phyloP scores from a whole-genome alignment of 2,888 invertebrate genomes.

The Drosophila differens region DNA sequence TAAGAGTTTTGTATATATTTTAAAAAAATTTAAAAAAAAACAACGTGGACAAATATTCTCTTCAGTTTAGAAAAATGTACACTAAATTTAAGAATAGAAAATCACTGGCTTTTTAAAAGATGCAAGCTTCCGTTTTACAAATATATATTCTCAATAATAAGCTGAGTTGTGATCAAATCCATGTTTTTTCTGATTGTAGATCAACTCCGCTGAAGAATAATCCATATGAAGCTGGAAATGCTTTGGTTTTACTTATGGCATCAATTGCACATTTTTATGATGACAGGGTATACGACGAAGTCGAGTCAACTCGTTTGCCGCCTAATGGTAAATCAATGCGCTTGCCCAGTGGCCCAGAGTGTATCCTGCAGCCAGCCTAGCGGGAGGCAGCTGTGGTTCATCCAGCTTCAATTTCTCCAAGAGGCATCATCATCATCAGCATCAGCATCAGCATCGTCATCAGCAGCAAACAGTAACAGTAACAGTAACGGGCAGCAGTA shows the following conservation, averaged over 20 bases:
- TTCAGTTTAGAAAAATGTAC: background rate
- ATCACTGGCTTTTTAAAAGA: background rate
- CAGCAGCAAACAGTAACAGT: slow-evolving; percentile 1
- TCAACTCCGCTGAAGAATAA: background rate
- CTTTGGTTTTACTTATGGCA: background rate
- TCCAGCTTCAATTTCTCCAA: background rate
- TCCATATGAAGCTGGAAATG: background rate
- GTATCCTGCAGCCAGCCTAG: slow-evolving; percentile 22
- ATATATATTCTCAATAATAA: background rate
- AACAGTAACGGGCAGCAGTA: background rate
- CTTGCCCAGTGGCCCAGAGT: slow-evolving; percentile 6
- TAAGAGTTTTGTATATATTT: background rate
- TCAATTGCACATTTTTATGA: background rate
- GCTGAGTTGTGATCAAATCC: background rate
- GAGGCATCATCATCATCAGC: slow-evolving; percentile 13
- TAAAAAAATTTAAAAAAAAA: too few relatives aligned
- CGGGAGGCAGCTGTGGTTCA: slow-evolving; percentile 23
- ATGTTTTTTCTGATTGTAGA: background rate
- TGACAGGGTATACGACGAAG: background rate
- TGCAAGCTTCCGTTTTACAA: background rate
- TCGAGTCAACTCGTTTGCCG: slow-evolving; percentile 62
- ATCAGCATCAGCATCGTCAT: slow-evolving; percentile 15
- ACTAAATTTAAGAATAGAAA: background rate
- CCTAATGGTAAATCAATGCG: slow-evolving; percentile 77
- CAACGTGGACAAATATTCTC: too few relatives aligned